Conservation (phyloP, 2,888 invertebrate species). For the Mimumesa dahlbomi region DNA sequence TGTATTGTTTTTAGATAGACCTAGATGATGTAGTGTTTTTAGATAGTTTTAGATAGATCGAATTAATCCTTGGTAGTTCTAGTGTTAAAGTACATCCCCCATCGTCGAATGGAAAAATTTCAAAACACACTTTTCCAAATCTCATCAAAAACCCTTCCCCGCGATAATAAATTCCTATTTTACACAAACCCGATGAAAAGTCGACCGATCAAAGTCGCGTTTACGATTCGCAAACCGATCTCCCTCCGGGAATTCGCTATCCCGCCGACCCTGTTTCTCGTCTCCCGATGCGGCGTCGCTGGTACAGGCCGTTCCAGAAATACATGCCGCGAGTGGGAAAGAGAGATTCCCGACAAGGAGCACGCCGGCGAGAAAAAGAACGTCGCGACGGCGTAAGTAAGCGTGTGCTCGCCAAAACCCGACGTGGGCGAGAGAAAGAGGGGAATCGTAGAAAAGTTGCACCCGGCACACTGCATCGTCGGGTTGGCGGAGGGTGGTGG, state of each 20-base stretch:
- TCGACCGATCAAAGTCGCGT: not conserved
- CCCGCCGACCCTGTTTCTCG: slow-evolving; percentile 25
- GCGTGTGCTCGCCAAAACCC: not conserved
- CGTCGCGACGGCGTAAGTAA: not conserved
- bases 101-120: no score
- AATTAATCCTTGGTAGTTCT: no score
- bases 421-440: slow-evolving; percentile 38
- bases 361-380: not conserved
- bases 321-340: slow-evolving; percentile 19
- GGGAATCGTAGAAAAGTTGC: slow-evolving; percentile 75
- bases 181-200: no score
- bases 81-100: no score
- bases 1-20: no score
- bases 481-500: no score
- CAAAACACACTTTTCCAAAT: no score
- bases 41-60: no score
- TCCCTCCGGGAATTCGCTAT: slow-evolving; percentile 35
- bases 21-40: no score
- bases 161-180: no score
- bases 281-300: slow-evolving; percentile 19
- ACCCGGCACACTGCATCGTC: slow-evolving; percentile 79
- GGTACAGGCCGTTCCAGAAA: slow-evolving; percentile 37
- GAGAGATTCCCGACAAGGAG: no score
- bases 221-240: not conserved
- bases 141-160: no score